Evolutionary conservation across 2,888 invertebrate genomes (phyloP).

Genomic region (Nebria brevicollis): DNA sequence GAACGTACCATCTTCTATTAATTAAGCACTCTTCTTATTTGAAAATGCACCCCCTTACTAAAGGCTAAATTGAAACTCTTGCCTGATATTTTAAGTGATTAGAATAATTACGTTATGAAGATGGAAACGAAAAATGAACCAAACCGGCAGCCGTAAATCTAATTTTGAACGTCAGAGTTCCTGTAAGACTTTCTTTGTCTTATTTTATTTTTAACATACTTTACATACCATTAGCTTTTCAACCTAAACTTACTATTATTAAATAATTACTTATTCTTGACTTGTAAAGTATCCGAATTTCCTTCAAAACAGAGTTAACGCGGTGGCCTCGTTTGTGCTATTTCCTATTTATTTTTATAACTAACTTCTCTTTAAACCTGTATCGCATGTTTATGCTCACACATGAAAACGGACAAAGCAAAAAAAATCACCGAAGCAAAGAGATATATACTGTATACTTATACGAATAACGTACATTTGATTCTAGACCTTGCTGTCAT

Average conservation of each 20-base stretch:
- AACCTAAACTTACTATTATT: too few relatives aligned
- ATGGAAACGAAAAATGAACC: constrained; percentile 13
- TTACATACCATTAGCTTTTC: background rate
- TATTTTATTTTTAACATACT: background rate
- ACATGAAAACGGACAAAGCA: constrained; percentile 1
- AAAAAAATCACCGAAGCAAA: constrained; percentile 11
- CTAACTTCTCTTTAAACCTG: background rate
- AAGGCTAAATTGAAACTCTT: constrained; percentile 41
- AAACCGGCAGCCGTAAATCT: constrained; percentile 13
- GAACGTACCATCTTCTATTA: constrained; percentile 37
- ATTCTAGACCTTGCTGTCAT: constrained; percentile 5
- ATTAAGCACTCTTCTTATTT: constrained; percentile 41
- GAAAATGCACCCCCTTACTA: constrained; percentile 28
- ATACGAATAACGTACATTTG: background rate
- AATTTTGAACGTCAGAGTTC: background rate
- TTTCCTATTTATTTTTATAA: background rate
- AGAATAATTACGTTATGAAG: constrained; percentile 46
- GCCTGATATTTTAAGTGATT: constrained; percentile 45
- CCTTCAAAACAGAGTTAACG: too few relatives aligned
- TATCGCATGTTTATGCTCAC: constrained; percentile 18
- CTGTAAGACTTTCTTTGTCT: background rate
- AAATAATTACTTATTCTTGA: too few relatives aligned
- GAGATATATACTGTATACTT: constrained; percentile 7
- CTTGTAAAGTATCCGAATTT: too few relatives aligned
- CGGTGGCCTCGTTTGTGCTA: background rate